Conservation (phyloP, 1,140 invertebrate genomes). For the Drosophila willistoni region DNA sequence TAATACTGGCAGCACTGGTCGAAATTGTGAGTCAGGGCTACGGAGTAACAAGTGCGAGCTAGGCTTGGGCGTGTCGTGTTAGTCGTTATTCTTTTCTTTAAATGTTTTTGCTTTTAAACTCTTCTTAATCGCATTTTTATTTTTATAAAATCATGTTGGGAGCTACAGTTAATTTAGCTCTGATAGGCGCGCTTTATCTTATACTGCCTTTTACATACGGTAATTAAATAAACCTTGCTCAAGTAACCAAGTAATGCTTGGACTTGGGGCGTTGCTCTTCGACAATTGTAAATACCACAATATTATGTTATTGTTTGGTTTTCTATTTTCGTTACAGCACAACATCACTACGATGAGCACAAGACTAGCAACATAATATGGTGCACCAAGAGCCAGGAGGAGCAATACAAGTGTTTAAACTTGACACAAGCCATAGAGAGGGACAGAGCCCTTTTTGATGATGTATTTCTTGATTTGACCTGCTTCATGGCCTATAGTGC, state of each 20-base stretch:
- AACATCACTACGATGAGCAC: constrained; percentile 74
- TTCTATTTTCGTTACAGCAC: constrained; percentile 41
- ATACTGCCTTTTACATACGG: constrained; percentile 36
- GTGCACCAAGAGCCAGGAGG: constrained; percentile 90
- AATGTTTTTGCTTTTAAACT: constrained; percentile 13
- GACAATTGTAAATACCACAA: constrained; percentile 21
- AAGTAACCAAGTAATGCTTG: background rate
- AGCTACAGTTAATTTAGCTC: constrained; percentile 34
- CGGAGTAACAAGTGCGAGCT: constrained; percentile 27
- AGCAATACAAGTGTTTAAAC: constrained; percentile 91
- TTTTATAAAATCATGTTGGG: constrained; percentile 44
- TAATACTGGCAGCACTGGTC: background rate
- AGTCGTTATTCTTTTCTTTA: constrained; percentile 37
- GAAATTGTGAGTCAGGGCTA: background rate
- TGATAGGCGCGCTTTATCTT: constrained; percentile 46
- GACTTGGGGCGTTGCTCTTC: constrained; percentile 54
- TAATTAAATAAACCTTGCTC: constrained; percentile 20
- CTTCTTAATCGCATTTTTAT: constrained; percentile 25
- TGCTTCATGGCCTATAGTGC: constrained; percentile 89
- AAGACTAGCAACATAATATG: constrained; percentile 84
- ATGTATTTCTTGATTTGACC: constrained; percentile 86
- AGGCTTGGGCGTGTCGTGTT: constrained; percentile 56
- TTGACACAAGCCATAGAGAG: constrained; percentile 87
- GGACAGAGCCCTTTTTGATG: constrained; percentile 87
- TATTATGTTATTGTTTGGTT: constrained; percentile 5